phyloP scores from a whole-genome alignment of 2,113 vertebrate genomes.

The Tachysurus fulvidraco region DNA sequence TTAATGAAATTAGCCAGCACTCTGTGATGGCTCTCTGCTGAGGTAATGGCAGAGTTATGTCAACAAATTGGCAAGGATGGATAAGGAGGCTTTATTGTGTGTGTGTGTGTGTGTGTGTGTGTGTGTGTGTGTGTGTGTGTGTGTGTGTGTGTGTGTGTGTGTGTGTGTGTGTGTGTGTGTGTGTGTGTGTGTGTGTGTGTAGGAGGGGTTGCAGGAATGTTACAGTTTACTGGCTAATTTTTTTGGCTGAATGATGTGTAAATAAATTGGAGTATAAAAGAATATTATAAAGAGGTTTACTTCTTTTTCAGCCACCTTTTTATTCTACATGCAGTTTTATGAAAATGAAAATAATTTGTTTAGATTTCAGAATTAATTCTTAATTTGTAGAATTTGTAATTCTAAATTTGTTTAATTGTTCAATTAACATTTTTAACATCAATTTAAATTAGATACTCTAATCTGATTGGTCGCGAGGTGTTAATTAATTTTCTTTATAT shows the following conservation, averaged over 20 bases:
- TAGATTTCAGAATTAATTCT: not conserved
- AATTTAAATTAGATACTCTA: not conserved
- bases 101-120: slow-evolving; percentile 32
- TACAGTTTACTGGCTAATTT: slow-evolving; percentile 14
- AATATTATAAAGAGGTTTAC: not conserved
- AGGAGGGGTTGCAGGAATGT: slow-evolving; percentile 8
- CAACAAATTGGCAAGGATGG: slow-evolving; percentile 55
- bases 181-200: slow-evolving; percentile 20
- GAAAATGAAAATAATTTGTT: not conserved
- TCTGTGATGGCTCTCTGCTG: slow-evolving; percentile 47
- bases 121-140: slow-evolving; percentile 3
- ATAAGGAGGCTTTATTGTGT: slow-evolving; percentile 38
- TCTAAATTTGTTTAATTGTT: too few relatives aligned
- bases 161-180: slow-evolving; percentile 13
- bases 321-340: not conserved
- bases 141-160: slow-evolving; percentile 32
- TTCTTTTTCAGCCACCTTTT: not conserved
- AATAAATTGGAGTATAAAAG: not conserved
- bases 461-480: not conserved
- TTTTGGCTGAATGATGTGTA: slow-evolving; percentile 1
- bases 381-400: too few relatives aligned
- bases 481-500: not conserved
- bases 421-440: too few relatives aligned
- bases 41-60: slow-evolving; percentile 52
- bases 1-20: slow-evolving; percentile 55